phyloP scores from a whole-genome alignment of 2,888 invertebrate genomes.

The Volucella inflata region DNA sequence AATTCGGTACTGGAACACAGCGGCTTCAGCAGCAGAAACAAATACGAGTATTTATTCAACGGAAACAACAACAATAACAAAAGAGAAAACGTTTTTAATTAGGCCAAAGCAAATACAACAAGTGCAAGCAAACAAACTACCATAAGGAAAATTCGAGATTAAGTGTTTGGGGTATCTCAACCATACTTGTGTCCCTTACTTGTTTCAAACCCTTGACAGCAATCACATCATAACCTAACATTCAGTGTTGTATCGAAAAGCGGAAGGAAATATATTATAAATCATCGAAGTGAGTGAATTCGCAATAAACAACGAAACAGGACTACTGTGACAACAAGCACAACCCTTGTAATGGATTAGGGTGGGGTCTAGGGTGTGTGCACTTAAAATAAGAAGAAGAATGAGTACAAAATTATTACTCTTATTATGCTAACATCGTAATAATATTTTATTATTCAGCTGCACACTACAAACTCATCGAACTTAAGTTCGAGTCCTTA shows the following conservation, averaged over 20 bases:
- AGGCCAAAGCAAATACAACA: slow-evolving; percentile 59
- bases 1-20: too few species aligned
- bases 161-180: slow-evolving; percentile 46
- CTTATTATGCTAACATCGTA: slow-evolving; percentile 56
- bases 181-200: neutral
- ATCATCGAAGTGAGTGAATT: slow-evolving; percentile 61
- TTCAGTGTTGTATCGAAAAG: slow-evolving; percentile 35
- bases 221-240: neutral
- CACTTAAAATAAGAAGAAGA: slow-evolving; percentile 1
- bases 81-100: slow-evolving; percentile 52
- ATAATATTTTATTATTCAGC: slow-evolving; percentile 69
- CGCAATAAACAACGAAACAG: slow-evolving; percentile 50
- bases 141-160: slow-evolving; percentile 1
- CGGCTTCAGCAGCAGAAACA: slow-evolving; percentile 3
- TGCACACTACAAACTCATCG: slow-evolving; percentile 5
- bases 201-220: neutral
- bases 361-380: slow-evolving; percentile 17
- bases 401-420: slow-evolving; percentile 48
- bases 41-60: slow-evolving; percentile 12
- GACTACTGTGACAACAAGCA: slow-evolving; percentile 57
- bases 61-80: neutral
- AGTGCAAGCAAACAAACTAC: slow-evolving; percentile 43
- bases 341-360: slow-evolving; percentile 4
- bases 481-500: too few species aligned
- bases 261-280: slow-evolving; percentile 62